Base-by-base conservation (phyloP, 2,888 invertebrate genomes). In the Norana najaformis region DNA sequence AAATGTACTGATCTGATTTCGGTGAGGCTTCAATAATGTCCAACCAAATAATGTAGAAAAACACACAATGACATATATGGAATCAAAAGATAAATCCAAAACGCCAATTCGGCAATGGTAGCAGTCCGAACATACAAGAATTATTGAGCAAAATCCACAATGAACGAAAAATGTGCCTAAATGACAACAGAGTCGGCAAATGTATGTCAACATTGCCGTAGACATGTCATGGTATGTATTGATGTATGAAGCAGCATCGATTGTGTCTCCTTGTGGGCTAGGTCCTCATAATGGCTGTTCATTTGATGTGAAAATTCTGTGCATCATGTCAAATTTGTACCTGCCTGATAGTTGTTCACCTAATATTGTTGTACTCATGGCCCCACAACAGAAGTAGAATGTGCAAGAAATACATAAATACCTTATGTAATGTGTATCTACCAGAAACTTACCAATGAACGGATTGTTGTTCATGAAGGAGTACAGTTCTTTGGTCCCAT, bases 381-480 rank as follows among this genome's bases (percentile, higher is more conserved):
- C n/a, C 69, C n/a, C n/a, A n/a, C 69, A 69, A n/a, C 8, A n/a
- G 30, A 69, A 69, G 30, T 69, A 69, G n/a, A 69, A n/a, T n/a
- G 30, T 69, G 30, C 30, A 69, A 69, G 69, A 69, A 69, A 69
- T 69, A 30, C 11, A 11, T 23, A n/a, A 53, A 47, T 18, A 18
- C 18, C 2, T 41, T 18, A 53, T 30, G 8, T 69, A 8, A 16
- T 3, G 6, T 16, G 30, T 69, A 69, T n/a, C n/a, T 13, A 11
- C 5, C 30, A n/a, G 30, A n/a, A 69, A 69, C 69, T 69, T n/a
- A 85, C 85, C 85, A 92, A 98, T 96, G 93, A 97, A 97, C 0
- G 98, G 98, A 95, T 99, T 99, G 94, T 99, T 97, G 95, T 99
- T 96, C 90, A 99, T 97, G 94, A 98, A 98, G 94, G 98, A 97